Base-by-base conservation (phyloP, 2,113 vertebrate species). In the Megalops atlanticus region DNA sequence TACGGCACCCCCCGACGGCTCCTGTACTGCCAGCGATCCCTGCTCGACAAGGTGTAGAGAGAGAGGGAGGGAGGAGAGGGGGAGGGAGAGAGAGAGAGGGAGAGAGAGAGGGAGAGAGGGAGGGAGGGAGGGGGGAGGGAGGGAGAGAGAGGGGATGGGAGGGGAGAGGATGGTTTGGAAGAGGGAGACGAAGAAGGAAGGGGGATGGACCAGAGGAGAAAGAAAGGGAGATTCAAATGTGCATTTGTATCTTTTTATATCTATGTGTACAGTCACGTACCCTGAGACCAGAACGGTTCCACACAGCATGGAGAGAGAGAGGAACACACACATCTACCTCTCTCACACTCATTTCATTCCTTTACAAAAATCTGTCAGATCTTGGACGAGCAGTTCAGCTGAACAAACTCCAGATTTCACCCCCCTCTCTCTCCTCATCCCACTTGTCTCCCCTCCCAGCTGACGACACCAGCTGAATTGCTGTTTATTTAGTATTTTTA, bases 21-120 rank as follows among this genome's bases (percentile, higher is more conserved):
- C 87, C 93, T 97, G 47, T 96, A 97, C 84, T 97, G 95, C 92
- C 94, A 97, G 85, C 94, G 96, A 24, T 97, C 96, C 76, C 90
- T 97, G 92, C 91, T 97, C 90, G 95, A 97, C 92, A 96, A 96
- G 89, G 96, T 97, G 90, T 98, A 97, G 91, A 86, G 5, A 40
- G 75, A 74, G 71, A 73, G 72, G 74, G 74, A 72, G 47, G 49
- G 38, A 27, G 27, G 58, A 35, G 31, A 5, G 31, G 69, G 74
- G 68, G 64, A 45, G 77, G 84, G 79, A 35, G 0, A 18, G 31
- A 16, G 49, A 74, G 18, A 52, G 36, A 24, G 24, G 31, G n/a
- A 49, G 73, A 70, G 76, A 49, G 74, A 68, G 41, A 31, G 38
- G 72, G 36, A 31, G 47, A 40, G 39, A 76, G 47, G 49, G 68